Evolutionary conservation across 2,113 vertebrate species (phyloP), one percentile per base, ranked within the genome.

Genomic region (Brachypodius melanocephalos): DNA sequence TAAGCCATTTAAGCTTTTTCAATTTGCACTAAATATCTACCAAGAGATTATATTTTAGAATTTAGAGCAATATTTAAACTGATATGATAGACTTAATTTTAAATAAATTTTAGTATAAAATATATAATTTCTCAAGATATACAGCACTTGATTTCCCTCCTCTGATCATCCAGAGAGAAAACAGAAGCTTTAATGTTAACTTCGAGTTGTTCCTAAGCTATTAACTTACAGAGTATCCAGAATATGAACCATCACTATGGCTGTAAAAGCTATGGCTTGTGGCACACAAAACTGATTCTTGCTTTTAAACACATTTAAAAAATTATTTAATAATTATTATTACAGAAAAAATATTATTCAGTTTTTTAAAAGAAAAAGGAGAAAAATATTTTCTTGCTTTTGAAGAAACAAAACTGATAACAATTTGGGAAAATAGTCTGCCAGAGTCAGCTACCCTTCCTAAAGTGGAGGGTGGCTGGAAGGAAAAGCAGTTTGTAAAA

Each of bases 1-100:
- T 97, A 97, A 98, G 94, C 75, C 93, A 97, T 97, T 97, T 98
- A 97, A 98, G 92, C 93, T 97, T 96, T 96, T 98, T 97, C 95
- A 97, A 95, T 98, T 98, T 97, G 89, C 88, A 83, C 94, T 96
- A 97, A 97, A 97, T 96, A 97, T 97, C 85, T 96, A 97, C 93
- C 93, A 94, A 96, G 96, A 98, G 94, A 97, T 95, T 95, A 96
- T 85, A 91, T 85, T 97, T 97, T 97, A 96, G 95, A 97, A 97
- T 96, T 95, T 97, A 97, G 94, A 93, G 88, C 77, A 97, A 94
- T 96, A 97, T 97, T 97, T 96, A 95, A 97, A 98, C 93, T 96
- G 82, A 96, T 96, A 85, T 31, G 29, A 71, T 91, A 92, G 95
- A 96, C 74, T 96, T 88, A 84, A 96, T 97, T 97, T 97, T 87